Percentiles rank a stretch among this genome's conserved stretches.
phyloP scores from a whole-genome alignment of 2,888 invertebrate genomes.

The Tenthredo livida region DNA sequence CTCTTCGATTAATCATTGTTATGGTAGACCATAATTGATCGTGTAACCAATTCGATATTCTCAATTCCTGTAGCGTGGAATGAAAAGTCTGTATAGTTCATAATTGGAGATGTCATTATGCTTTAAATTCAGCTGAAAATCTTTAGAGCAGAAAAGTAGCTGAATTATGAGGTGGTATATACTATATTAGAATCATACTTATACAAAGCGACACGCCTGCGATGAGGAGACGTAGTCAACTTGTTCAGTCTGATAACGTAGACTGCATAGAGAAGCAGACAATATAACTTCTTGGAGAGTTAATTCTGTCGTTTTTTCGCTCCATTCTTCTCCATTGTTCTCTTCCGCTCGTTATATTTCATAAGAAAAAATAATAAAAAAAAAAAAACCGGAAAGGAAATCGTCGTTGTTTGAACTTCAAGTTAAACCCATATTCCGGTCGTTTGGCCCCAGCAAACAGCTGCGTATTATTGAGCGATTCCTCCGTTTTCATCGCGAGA shows the following conservation, averaged over 20 bases:
- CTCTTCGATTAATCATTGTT: background rate
- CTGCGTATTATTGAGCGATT: background rate
- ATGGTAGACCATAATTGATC: background rate
- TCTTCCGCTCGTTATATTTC: background rate
- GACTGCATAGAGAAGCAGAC: background rate
- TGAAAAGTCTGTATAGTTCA: background rate
- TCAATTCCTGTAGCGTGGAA: background rate
- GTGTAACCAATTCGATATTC: background rate
- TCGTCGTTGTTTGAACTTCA: background rate
- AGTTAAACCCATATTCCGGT: conserved; percentile 3
- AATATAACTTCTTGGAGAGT: conserved; percentile 10
- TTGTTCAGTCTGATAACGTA: background rate
- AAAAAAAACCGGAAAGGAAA: background rate
- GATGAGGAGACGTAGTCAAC: background rate
- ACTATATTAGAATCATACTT: background rate
- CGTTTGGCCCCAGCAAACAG: background rate
- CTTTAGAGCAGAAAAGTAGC: background rate
- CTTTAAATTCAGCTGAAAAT: background rate
- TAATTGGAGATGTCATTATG: background rate
- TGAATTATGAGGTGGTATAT: background rate
- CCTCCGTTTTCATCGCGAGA: background rate
- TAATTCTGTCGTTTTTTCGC: background rate
- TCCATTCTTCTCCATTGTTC: conserved; percentile 17
- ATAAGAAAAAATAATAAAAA: background rate
- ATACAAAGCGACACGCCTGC: background rate